Evolutionary conservation across 2,113 vertebrate species (phyloP).

Genomic region (Mesembrinibis cayennensis): DNA sequence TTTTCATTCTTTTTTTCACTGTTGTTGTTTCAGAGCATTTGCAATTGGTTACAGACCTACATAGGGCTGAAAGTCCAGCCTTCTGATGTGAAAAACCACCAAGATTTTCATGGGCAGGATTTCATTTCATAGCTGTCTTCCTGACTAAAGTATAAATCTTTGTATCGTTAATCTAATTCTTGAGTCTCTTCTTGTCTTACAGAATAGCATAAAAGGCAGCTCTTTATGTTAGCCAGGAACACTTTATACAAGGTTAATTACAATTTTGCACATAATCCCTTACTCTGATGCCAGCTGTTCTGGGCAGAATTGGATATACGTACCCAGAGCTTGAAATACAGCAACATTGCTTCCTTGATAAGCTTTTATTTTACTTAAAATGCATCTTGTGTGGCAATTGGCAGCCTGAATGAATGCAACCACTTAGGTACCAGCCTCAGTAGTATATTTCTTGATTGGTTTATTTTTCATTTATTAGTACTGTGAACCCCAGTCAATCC

Average conservation of each 20-base stretch:
- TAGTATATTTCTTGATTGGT: background rate
- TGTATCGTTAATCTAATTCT: background rate
- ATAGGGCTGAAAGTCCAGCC: background rate
- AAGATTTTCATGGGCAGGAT: background rate
- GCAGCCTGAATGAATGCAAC: background rate
- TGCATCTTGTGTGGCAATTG: background rate
- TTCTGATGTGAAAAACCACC: background rate
- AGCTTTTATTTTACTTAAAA: background rate
- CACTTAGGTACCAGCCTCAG: background rate
- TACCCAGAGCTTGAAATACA: background rate
- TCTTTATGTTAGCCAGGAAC: background rate
- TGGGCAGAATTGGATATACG: background rate
- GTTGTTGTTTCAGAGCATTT: background rate
- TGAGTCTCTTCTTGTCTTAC: background rate
- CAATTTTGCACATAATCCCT: background rate
- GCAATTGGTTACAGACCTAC: background rate
- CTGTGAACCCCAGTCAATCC: background rate
- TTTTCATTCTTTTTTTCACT: background rate
- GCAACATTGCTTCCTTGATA: background rate
- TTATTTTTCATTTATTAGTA: background rate
- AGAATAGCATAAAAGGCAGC: background rate
- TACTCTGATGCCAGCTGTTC: background rate
- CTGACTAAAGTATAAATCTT: background rate
- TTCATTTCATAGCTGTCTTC: background rate
- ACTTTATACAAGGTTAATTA: background rate